Evolutionary conservation across 2,113 vertebrate genomes (phyloP), one percentile per base, ranked within the genome.

Genomic region (Daphoenositta chrysoptera): DNA sequence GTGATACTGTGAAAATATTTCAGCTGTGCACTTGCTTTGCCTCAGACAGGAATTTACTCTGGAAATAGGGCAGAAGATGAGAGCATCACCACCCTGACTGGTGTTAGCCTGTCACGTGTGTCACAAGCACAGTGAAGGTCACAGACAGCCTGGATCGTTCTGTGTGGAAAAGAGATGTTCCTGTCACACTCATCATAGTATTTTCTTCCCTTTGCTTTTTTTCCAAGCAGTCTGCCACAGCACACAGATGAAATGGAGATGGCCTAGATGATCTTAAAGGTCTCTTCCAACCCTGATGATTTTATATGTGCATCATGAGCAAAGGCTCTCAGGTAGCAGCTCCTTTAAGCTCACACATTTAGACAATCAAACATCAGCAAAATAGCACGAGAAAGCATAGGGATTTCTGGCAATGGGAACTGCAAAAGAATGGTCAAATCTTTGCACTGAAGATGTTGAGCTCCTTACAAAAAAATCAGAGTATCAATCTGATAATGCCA

Each of bases 341-440:
- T 68, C 35, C 20, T 72, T 53, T 56, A 37, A 7, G 4, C 31
- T 65, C 28, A 26, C 4, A 3, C 28, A 37, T 27, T 76, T 65
- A 69, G 39, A 81, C 24, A 65, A 45, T 4, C 30, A 44, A 90
- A 78, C 23, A 45, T 60, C 18, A 85, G 54, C 22, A 73, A 85
- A 82, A 39, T 2, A 30, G 39, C 35, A 58, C 0, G 0, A 57
- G 21, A 64, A 84, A 42, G 53, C 39, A 45, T 15, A 73, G 37
- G 28, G 31, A 69, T 28, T 85, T 68, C 56, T 40, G 30, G 48
- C 35, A 51, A 31, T 15, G 20, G 3, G 37, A 82, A 64, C 4
- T 15, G 16, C 47, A 71, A 40, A 76, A 57, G 21, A 51, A 90
- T 69, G 77, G 14, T 40, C 35, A 58, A n/a, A 83, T 64, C 26